These are phyloP conservation scores for Scotopteryx bipunctaria DNA, from an alignment of 2,888 invertebrate species.

Conservation along the genomic window DNA sequence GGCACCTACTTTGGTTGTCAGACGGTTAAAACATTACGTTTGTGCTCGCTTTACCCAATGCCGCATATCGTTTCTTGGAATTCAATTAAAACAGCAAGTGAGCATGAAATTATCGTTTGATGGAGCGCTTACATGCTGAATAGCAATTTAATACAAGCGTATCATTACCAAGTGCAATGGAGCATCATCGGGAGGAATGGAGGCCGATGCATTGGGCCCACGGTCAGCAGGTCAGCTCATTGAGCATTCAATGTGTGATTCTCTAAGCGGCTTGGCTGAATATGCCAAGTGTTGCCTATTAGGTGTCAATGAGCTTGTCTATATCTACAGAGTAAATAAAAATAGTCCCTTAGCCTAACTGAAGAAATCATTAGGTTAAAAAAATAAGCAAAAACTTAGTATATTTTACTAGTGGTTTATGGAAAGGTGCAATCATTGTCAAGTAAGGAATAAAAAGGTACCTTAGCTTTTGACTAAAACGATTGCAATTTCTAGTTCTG, in stretches of 20 bases:
- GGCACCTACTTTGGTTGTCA: no score
- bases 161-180: constrained; percentile 26
- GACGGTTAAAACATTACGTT: background rate
- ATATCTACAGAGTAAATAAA: no score
- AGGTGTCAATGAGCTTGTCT: constrained; percentile 2
- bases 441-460: no score
- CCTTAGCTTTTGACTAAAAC: no score
- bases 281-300: background rate
- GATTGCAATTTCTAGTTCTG: constrained; percentile 32
- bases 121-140: constrained; percentile 19
- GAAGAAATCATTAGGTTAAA: no score
- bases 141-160: constrained; percentile 16
- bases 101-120: constrained; percentile 43
- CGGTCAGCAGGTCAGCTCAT: constrained; percentile 58
- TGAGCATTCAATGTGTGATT: constrained; percentile 36
- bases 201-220: constrained; percentile 48
- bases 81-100: constrained; percentile 36
- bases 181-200: constrained; percentile 26
- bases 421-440: no score
- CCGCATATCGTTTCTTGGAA: constrained; percentile 14
- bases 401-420: no score
- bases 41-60: constrained; percentile 3
- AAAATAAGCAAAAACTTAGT: no score
- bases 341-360: no score
- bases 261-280: constrained; percentile 2